Evolutionary conservation across 2,113 vertebrate genomes (phyloP), one percentile per base, ranked within the genome.

Genomic region (Ceratotherium simum): DNA sequence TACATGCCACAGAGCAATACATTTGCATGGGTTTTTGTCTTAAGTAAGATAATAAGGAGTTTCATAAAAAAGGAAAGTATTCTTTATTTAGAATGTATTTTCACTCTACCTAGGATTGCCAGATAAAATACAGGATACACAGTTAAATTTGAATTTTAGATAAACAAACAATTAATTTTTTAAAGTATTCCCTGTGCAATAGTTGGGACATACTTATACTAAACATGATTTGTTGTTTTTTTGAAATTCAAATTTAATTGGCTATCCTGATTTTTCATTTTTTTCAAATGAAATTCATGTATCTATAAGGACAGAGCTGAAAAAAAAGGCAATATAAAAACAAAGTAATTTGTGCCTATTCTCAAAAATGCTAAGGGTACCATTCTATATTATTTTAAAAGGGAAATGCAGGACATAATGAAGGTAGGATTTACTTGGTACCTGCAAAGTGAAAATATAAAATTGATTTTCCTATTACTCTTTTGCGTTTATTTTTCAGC

Each of bases 21-120:
- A 89, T 78, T n/a, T 89, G 7, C 36, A 58, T 87, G 7, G 64
- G 20, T 93, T 82, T 90, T 93, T 93, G 14, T 86, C 29, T 95
- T 92, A 91, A 79, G 8, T 89, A 89, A 95, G 39, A 92, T 91
- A 85, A 64, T 85, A 92, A 94, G 18, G 48, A 36, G 5, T 81
- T 89, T 92, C 67, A 81, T 67, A 33, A 85, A 48, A 93, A 85
- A 82, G n/a, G 39, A 89, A 90, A 78, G 25, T 51, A 80, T 89
- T 54, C 36, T 95, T 84, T 96, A 92, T 42, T 96, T 95, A 51
- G n/a, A 87, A 83, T 90, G 18, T 69, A 69, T 73, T 95, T 95
- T 92, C 25, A 92, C 18, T 69, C 42, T 72, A 36, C 25, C 0
- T 91, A 72, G 27, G 3, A 8, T 78, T 56, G 64, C 39, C 36